A percentile compares a stretch with the other conserved stretches of the same genome.
phyloP scores from a whole-genome alignment of 1,140 invertebrate species.

The Temnothorax longispinosus region DNA sequence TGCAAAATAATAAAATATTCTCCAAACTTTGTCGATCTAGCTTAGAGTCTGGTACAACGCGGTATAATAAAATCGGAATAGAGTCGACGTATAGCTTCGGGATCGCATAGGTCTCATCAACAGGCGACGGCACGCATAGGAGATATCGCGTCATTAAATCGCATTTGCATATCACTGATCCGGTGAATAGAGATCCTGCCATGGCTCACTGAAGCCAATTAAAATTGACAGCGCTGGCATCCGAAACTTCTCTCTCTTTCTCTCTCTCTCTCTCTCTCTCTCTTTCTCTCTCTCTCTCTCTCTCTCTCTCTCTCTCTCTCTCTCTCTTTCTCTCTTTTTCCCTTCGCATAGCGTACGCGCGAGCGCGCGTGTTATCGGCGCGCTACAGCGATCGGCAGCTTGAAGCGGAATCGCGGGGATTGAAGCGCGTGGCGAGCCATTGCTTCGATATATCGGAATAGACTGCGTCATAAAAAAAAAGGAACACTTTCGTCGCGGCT shows the following conservation, averaged over 20 bases:
- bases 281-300: constrained; percentile 35
- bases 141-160: constrained; percentile 82
- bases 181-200: constrained; percentile 76
- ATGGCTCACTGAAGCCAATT: constrained; percentile 79
- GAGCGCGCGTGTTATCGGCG: constrained; percentile 63
- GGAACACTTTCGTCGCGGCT: constrained; percentile 35
- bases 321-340: constrained; percentile 42
- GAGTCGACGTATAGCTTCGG: background rate
- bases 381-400: constrained; percentile 64
- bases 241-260: constrained; percentile 61
- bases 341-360: constrained; percentile 52
- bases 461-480: constrained; percentile 52
- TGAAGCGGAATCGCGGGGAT: constrained; percentile 55
- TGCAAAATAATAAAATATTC: background rate
- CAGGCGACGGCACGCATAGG: constrained; percentile 68
- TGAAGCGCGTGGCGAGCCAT: constrained; percentile 47
- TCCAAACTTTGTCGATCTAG: constrained; percentile 24
- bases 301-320: constrained; percentile 28
- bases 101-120: constrained; percentile 67
- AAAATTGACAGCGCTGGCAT: constrained; percentile 78
- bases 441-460: constrained; percentile 61
- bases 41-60: background rate
- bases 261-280: constrained; percentile 29
- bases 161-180: constrained; percentile 82
- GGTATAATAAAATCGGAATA: constrained; percentile 46